Evolutionary conservation across 2,113 vertebrate genomes (phyloP).

Genomic region (Ondatra zibethicus): DNA sequence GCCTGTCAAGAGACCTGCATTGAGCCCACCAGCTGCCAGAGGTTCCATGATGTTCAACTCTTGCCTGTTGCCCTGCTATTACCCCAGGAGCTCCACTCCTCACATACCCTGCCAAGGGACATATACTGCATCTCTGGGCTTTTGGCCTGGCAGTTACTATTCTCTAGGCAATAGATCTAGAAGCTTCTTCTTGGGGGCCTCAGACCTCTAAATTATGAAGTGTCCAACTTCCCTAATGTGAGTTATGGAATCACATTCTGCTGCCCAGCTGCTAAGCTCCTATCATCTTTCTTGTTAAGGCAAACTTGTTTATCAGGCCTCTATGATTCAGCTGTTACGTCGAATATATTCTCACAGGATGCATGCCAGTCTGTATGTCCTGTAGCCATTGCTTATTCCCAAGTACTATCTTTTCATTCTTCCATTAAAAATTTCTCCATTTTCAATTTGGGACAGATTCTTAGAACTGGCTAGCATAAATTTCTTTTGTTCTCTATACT

Average conservation of each 20-base stretch:
- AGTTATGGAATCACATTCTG: background rate
- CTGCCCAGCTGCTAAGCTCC: accelerated
- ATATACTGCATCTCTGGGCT: background rate
- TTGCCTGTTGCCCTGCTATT: background rate
- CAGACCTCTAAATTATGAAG: background rate
- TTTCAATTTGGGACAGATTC: background rate
- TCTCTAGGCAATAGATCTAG: background rate
- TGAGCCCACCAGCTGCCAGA: background rate
- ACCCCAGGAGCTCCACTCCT: accelerated
- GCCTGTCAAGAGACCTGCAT: background rate
- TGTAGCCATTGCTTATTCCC: accelerated
- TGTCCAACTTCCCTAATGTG: background rate
- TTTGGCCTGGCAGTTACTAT: background rate
- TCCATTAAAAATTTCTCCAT: background rate
- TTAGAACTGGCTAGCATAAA: background rate
- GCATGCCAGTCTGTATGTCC: background rate
- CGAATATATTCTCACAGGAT: background rate
- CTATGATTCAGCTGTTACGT: background rate
- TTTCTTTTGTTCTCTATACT: background rate
- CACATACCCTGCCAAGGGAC: background rate
- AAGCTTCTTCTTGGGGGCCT: background rate
- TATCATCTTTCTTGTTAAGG: background rate
- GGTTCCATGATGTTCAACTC: background rate
- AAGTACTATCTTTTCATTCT: background rate
- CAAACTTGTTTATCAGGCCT: background rate